Percentiles rank a stretch among this genome's conserved stretches.
phyloP scores from a whole-genome alignment of 2,888 invertebrate genomes.

The Coelogynopora nodosa region DNA sequence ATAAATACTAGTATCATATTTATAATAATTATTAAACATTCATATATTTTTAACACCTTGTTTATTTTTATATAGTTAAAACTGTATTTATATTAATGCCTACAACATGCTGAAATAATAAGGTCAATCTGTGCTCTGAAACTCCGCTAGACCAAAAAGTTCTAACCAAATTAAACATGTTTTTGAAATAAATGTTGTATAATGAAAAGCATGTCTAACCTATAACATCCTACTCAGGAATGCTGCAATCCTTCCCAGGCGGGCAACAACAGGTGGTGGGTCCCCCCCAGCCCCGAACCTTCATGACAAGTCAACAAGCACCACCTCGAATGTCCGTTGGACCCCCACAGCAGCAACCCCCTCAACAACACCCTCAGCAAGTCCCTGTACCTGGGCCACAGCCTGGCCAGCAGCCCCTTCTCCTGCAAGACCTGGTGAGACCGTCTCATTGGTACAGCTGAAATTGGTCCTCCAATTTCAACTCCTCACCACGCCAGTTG shows the following conservation, averaged over 20 bases:
- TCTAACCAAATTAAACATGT: too few relatives aligned
- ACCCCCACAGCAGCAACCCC: background rate
- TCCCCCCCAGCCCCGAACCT: background rate
- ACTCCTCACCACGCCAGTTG: too few relatives aligned
- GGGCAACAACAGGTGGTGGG: background rate
- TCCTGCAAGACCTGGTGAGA: background rate
- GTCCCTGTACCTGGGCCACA: background rate
- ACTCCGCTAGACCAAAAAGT: too few relatives aligned
- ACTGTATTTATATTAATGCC: too few relatives aligned
- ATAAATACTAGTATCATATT: too few relatives aligned
- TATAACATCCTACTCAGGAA: too few relatives aligned
- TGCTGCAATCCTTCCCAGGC: background rate
- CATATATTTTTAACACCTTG: too few relatives aligned
- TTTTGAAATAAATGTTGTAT: too few relatives aligned
- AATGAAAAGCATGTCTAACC: background rate
- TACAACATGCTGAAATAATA: too few relatives aligned
- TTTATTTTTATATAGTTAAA: too few relatives aligned
- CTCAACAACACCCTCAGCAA: background rate
- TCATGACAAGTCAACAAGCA: background rate
- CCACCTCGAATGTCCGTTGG: background rate
- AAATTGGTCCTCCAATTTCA: background rate
- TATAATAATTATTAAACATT: too few relatives aligned
- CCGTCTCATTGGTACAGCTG: constrained; percentile 10
- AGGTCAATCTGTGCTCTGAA: too few relatives aligned
- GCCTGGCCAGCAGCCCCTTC: background rate